Evolutionary conservation across 2,888 invertebrate genomes (phyloP), one percentile per base, ranked within the genome.

Genomic region (Eretmocerus hayati): DNA sequence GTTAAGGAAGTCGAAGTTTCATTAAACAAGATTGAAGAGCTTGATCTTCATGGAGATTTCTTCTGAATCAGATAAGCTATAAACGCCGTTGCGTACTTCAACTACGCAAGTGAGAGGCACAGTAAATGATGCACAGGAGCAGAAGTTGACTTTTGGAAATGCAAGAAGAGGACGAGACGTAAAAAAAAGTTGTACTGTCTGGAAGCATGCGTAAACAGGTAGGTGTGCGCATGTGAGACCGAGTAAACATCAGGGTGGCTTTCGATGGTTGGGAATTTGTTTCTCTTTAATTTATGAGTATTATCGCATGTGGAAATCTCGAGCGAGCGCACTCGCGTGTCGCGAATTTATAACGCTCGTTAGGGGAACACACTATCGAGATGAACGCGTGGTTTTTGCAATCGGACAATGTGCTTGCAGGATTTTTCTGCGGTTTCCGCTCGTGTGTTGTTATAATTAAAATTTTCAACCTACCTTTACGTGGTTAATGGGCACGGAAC

Each of bases 261-360:
- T 31, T 42, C 41, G 48, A 52, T 46, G 48, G 39, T 33, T 37
- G 49, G 44, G 49, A 53, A 53, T 53, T 53, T 50, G 53, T 53
- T 53, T 50, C 38, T 42, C 49, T 44, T 53, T 53, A 53, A 53
- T 53, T 53, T 53, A 53, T 53, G 53, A 36, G 22, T 30, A 38
- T 53, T 53, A 53, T 53, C 53, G 44, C 30, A 37, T 30, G 43
- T 45, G 49, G 49, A 53, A 50, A 50, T 53, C 53, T 46, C 47
- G 31, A 22, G 43, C 30, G 36, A 19, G 30, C 35, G 36, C n/a
- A 37, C 37, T 46, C 47, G 47, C 49, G 50, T 50, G 50, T 50
- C 45, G 50, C 50, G 45, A 50, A 50, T 50, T 47, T 50, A 53
- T 53, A 53, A 53, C 47, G 47, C 47, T 53, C 47, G 47, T 50